Evolutionary conservation across 2,797 vertebrate species (phyloP).

Genomic region (Smutsia temminckii): DNA sequence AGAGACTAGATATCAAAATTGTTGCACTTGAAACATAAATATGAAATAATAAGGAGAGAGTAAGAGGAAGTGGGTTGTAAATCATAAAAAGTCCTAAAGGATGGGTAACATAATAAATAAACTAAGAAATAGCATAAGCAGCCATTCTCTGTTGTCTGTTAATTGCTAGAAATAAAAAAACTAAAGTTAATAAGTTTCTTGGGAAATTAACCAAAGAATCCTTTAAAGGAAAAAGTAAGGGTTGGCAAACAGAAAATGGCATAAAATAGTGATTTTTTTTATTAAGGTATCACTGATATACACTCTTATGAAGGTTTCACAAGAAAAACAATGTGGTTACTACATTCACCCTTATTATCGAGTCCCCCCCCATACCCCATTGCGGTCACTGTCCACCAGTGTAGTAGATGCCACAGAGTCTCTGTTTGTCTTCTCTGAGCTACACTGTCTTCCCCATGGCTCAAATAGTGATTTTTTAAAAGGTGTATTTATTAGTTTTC

Average conservation of each 20-base stretch:
- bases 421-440: too few species aligned
- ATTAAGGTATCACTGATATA: too few species aligned
- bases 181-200: slow-evolving; percentile 16
- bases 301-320: too few species aligned
- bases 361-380: too few species aligned
- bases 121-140: not conserved
- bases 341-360: too few species aligned
- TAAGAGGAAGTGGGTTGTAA: not conserved
- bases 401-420: too few species aligned
- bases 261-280: not conserved
- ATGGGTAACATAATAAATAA: not conserved
- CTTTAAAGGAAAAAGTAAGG: not conserved
- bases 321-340: too few species aligned
- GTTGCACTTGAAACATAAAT: not conserved
- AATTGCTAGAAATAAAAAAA: slow-evolving; percentile 25
- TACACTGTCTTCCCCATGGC: too few species aligned
- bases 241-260: not conserved
- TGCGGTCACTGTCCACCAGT: too few species aligned
- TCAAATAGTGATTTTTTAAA: too few species aligned
- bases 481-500: not conserved
- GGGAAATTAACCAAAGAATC: slow-evolving; percentile 30
- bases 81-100: not conserved
- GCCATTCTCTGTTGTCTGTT: not conserved
- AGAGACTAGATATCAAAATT: slow-evolving; percentile 5
- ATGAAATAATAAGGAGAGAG: slow-evolving; percentile 8